These are phyloP conservation scores for Odontophorus gujanensis DNA, from an alignment of 2,113 vertebrate genomes.

Conservation along the genomic window DNA sequence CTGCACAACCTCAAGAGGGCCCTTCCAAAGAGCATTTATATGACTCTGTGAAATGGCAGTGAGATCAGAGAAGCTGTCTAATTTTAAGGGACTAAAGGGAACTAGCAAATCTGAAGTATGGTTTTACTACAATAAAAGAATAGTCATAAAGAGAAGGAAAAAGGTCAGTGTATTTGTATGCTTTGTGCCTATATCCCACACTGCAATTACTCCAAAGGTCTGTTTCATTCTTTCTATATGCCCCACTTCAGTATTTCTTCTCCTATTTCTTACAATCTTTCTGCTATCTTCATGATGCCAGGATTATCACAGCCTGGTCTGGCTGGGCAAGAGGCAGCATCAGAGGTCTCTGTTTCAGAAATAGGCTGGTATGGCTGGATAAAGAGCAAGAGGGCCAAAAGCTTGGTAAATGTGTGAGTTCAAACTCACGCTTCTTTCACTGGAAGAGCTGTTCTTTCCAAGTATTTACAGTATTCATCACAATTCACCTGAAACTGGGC, in stretches of 20 bases:
- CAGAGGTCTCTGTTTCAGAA: neutral
- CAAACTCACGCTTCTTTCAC: neutral
- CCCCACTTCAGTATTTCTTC: neutral
- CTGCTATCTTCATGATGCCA: neutral
- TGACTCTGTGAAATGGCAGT: neutral
- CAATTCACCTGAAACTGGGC: neutral
- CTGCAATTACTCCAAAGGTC: neutral
- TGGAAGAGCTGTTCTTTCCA: neutral
- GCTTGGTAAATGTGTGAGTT: neutral
- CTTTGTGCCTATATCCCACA: neutral
- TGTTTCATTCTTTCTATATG: neutral
- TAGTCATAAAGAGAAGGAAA: neutral
- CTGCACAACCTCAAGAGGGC: fast-evolving
- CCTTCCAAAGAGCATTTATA: neutral
- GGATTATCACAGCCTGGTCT: neutral
- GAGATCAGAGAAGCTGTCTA: neutral
- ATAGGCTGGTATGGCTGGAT: neutral
- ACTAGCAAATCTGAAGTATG: neutral
- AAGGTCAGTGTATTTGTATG: neutral
- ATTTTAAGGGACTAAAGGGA: neutral
- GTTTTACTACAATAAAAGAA: neutral
- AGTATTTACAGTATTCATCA: neutral
- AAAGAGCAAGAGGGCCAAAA: neutral
- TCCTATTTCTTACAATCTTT: neutral
- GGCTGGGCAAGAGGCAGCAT: neutral